Conservation (phyloP, 2,888 invertebrate species). For the Habrosyne pyritoides region DNA sequence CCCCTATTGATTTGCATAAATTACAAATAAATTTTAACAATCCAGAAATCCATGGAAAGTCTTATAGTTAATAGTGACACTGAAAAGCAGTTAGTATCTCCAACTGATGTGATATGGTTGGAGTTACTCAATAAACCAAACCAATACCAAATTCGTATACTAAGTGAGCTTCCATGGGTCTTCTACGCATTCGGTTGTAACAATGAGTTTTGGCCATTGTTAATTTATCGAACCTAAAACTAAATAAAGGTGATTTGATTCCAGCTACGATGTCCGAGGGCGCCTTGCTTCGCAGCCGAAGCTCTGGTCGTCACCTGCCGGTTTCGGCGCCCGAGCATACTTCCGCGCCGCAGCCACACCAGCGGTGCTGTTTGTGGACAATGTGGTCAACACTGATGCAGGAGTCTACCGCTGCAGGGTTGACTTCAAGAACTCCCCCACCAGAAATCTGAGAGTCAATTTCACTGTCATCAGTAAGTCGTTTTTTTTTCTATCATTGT, state of each 20-base stretch:
- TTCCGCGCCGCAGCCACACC: constrained; percentile 90
- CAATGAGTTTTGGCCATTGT: no score
- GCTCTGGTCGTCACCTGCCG: constrained; percentile 91
- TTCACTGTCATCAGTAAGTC: constrained; percentile 95
- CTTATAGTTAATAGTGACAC: no score
- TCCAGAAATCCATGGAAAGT: no score
- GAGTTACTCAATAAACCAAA: no score
- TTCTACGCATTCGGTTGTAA: no score
- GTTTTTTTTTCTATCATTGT: not conserved
- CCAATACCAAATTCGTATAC: no score
- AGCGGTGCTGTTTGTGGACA: constrained; percentile 89
- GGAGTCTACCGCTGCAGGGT: constrained; percentile 94
- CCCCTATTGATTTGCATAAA: no score
- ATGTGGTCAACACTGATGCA: constrained; percentile 89
- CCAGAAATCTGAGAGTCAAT: constrained; percentile 93
- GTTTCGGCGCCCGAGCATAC: constrained; percentile 89
- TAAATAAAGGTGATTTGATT: constrained; percentile 19
- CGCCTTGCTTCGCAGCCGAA: constrained; percentile 88
- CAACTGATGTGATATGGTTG: not conserved
- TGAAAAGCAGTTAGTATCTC: no score
- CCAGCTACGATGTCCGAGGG: constrained; percentile 90
- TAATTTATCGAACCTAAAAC: no score
- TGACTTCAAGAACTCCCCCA: constrained; percentile 95
- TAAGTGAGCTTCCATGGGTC: no score
- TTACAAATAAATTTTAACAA: no score